These are phyloP conservation scores for Prionace glauca DNA, from an alignment of 2,797 vertebrate species.

Conservation along the genomic window DNA sequence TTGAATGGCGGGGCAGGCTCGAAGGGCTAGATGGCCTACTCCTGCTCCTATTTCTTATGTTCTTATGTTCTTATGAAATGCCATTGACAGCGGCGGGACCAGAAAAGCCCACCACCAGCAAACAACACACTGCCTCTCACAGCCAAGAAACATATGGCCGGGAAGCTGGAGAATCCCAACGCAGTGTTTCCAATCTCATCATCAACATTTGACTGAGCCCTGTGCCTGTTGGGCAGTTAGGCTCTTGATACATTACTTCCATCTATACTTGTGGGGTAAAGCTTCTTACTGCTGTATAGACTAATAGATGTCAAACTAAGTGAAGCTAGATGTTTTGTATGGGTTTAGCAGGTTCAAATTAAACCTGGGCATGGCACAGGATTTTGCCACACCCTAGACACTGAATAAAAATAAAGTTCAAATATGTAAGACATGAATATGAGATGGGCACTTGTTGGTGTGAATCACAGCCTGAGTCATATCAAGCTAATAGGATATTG, in stretches of 20 bases:
- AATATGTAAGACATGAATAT: neutral
- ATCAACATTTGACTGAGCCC: neutral
- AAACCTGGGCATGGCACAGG: neutral
- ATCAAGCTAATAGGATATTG: neutral
- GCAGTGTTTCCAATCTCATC: no score
- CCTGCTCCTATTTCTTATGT: no score
- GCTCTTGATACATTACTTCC: neutral
- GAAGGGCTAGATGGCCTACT: no score
- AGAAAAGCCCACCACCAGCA: no score
- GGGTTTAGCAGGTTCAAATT: neutral
- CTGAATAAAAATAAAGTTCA: neutral
- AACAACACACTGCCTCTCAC: no score
- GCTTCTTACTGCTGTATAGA: neutral
- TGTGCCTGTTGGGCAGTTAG: neutral
- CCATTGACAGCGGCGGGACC: no score
- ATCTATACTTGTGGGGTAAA: neutral
- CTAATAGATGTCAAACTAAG: neutral
- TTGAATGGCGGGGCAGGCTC: no score
- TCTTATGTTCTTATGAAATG: no score
- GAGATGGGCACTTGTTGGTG: neutral
- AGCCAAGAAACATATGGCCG: no score
- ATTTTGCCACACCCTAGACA: neutral
- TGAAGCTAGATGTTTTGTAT: neutral
- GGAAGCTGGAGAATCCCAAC: no score
- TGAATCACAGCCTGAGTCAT: neutral